These are phyloP conservation scores for Athrips mouffetella DNA, from an alignment of 2,888 invertebrate species.

Conservation along the genomic window DNA sequence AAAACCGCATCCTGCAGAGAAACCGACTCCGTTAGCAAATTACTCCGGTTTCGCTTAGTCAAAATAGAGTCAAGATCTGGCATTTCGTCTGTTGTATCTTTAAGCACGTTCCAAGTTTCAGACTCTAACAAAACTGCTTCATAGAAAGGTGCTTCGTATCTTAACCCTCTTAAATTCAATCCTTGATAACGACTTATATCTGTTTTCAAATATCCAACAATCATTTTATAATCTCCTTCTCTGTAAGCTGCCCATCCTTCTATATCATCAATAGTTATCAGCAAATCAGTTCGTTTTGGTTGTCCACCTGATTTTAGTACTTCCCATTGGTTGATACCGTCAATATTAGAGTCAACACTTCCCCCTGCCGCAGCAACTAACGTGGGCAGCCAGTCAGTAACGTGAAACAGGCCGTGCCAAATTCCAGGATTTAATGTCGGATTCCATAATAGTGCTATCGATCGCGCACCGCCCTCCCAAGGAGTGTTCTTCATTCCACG, in stretches of 20 bases:
- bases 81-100: constrained; percentile 33
- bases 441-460: constrained; percentile 82
- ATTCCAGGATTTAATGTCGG: constrained; percentile 73
- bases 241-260: constrained; percentile 52
- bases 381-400: constrained; percentile 89
- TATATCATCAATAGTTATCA: constrained; percentile 73
- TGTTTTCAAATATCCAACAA: constrained; percentile 37
- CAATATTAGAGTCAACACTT: constrained; percentile 53
- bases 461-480: constrained; percentile 89
- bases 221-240: constrained; percentile 46
- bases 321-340: constrained; percentile 81
- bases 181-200: constrained; percentile 35
- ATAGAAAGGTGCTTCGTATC: constrained; percentile 32
- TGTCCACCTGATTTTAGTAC: constrained; percentile 60
- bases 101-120: constrained; percentile 37
- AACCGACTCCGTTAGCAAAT: constrained; percentile 17
- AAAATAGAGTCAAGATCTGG: constrained; percentile 32
- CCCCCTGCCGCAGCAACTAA: constrained; percentile 57
- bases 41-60: constrained; percentile 33
- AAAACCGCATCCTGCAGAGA: constrained; percentile 19
- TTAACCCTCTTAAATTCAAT: constrained; percentile 30
- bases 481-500: constrained; percentile 86
- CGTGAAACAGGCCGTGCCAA: constrained; percentile 78
- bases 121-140: constrained; percentile 36
- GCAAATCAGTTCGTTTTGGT: constrained; percentile 60